Evolutionary conservation across 2,888 invertebrate genomes (phyloP), one percentile per base, ranked within the genome.

Genomic region (Sarcophaga subvicina): DNA sequence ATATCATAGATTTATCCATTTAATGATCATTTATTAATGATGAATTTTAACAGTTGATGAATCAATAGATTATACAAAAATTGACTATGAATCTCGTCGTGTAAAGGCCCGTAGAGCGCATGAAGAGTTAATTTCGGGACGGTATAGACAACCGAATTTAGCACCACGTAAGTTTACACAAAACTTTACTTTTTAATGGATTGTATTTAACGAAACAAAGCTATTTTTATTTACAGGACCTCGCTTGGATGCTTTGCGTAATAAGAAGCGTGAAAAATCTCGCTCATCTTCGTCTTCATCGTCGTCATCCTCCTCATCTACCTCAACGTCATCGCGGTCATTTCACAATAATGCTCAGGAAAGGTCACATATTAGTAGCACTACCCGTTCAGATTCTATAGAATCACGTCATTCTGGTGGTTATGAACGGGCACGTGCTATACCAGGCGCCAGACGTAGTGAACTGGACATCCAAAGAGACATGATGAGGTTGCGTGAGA

Each of bases 61-160:
- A 79, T 91, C 92, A 25, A 92, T 93, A 85, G 94, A 94, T 85
- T 93, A 93, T 47, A 92, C 94, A 1, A 93, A 93, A 88, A 93
- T 94, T 76, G 94, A 94, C 86, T 94, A 93, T 83, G 94, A 94
- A 77, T 92, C 92, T 3, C 90, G 94, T 2, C 91, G 93, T 11
- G 92, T 93, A 0, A 94, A 94, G 88, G 94, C 93, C 12, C 90
- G 94, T 3, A 90, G 94, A 12, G 94, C 94, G 0, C 93, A 94
- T 75, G 94, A 94, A 88, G 94, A 94, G 89, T 92, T 94, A 54
- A 92, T 93, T 64, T 93, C 93, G 14, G 94, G 94, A 64, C 90
- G 93, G 14, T 94, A 91, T 88, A 91, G 94, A 17, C 93, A 93
- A 86, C 94, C 94, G 3, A 94, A 93, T 86, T 91, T 93, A 88